A percentile compares a stretch with the other conserved stretches of the same genome.
Conservation (phyloP, 2,797 vertebrate species). For the Sylvilagus floridanus region DNA sequence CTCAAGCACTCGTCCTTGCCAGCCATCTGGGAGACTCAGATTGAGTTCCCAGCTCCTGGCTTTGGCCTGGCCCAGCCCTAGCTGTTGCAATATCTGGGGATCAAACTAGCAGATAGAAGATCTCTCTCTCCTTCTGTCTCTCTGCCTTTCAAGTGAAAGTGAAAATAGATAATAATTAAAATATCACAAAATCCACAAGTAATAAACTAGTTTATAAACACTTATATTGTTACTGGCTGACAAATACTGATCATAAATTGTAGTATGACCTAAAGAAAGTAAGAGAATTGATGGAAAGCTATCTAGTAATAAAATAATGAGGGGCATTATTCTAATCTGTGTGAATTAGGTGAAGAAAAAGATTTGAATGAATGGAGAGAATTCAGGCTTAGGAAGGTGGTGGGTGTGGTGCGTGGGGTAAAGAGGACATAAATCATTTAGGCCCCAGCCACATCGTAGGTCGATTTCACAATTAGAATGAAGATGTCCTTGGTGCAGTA, state of each 20-base stretch:
- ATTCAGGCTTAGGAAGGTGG: not conserved
- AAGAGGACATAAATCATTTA: not conserved
- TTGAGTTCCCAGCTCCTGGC: too few species aligned
- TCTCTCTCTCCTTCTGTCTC: too few species aligned
- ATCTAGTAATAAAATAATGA: constrained; percentile 54
- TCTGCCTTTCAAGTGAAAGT: too few species aligned
- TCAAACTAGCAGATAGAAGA: too few species aligned
- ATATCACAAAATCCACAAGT: not conserved
- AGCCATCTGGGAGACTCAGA: too few species aligned
- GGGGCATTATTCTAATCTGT: constrained; percentile 32
- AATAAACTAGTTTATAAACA: not conserved
- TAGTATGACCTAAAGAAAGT: constrained; percentile 32
- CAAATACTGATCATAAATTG: not conserved
- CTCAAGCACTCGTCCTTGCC: too few species aligned
- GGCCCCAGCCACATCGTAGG: not conserved
- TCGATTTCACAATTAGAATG: not conserved
- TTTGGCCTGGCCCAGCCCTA: too few species aligned
- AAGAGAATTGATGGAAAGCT: constrained; percentile 23
- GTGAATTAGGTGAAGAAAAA: constrained; percentile 37
- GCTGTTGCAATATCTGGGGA: too few species aligned
- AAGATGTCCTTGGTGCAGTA: not conserved
- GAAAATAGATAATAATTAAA: too few species aligned
- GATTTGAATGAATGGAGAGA: constrained; percentile 30
- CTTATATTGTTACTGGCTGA: not conserved
- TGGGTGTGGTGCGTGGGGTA: not conserved